Conservation (phyloP, 2,113 vertebrate genomes). For the Mungos mungo region DNA sequence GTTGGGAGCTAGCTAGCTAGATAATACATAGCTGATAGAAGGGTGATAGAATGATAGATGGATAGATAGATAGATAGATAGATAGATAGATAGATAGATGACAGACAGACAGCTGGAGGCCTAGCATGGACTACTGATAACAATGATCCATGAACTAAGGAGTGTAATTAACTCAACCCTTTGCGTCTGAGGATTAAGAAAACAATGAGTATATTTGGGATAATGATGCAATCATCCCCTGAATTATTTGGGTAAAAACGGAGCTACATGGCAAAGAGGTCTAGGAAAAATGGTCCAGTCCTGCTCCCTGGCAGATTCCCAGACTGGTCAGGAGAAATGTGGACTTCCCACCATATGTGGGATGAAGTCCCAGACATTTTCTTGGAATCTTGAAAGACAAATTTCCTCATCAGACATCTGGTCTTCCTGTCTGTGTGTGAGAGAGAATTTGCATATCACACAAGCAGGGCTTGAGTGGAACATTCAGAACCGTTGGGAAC, state of each 20-base stretch:
- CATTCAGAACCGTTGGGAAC: neutral
- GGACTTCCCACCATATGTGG: neutral
- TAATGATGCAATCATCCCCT: neutral
- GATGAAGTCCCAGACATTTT: neutral
- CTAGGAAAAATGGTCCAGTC: neutral
- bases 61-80: neutral
- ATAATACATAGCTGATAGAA: neutral
- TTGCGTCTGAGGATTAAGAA: neutral
- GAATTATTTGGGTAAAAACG: neutral
- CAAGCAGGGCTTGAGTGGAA: neutral
- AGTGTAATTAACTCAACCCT: neutral
- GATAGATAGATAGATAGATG: neutral
- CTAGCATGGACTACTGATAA: no score
- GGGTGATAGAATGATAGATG: no score
- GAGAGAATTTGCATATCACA: neutral
- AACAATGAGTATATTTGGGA: neutral
- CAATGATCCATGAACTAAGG: neutral
- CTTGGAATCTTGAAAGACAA: constrained; percentile 18
- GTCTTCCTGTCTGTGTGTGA: neutral
- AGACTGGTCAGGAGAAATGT: neutral
- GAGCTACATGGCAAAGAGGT: neutral
- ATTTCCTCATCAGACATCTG: constrained; percentile 57
- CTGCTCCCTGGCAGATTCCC: neutral
- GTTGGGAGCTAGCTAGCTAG: no score
- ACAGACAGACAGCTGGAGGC: neutral